Base-by-base conservation (phyloP, 2,797 vertebrate genomes). In the Selene dorsalis region DNA sequence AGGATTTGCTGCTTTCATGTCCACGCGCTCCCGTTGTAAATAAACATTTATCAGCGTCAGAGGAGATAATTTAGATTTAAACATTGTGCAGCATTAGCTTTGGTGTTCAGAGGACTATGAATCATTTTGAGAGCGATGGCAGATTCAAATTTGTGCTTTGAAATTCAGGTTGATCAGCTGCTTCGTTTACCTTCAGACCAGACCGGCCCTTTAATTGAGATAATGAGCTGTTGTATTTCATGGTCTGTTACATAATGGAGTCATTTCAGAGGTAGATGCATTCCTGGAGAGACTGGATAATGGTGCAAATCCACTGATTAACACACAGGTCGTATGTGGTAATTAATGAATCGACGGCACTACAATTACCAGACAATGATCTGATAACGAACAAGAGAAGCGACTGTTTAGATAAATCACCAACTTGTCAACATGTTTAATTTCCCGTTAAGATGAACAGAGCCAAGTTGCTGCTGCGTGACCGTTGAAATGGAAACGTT, bases 171-270 rank as follows among this genome's bases (percentile, higher is more conserved):
- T 18, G 6, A 41, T 53, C 26, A 39, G 66, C 70, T 20, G 22
- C 6, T 70, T 52, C 43, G 26, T 80, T 73, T 75, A 66, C 56
- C 62, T 69, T 50, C 77, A 5, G 56, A 47, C 68, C 60, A 83
- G 65, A 67, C 56, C 70, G 63, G 55, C 38, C 65, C 17, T 73
- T 67, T 57, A 75, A 69, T 74, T 56, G 56, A 55, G 64, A 73
- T 80, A 83, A 85, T 70, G 71, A 85, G 80, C 67, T 68, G n/a
- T 64, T 73, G 45, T 56, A 17, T 72, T 78, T 74, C n/a, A 58
- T 28, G 67, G 48, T 80, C 64, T 43, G 38, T 59, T 73, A 26
- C 45, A 50, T 73, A 83, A 83, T 64, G 57, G 32, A 83, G 60
- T 41, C 26, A 35, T 75, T 76, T 39, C 13, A 57, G 68, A 85